A percentile compares a stretch with the other conserved stretches of the same genome.
Evolutionary conservation across 2,113 vertebrate species (phyloP).

Genomic region (Bostrychus sinensis): DNA sequence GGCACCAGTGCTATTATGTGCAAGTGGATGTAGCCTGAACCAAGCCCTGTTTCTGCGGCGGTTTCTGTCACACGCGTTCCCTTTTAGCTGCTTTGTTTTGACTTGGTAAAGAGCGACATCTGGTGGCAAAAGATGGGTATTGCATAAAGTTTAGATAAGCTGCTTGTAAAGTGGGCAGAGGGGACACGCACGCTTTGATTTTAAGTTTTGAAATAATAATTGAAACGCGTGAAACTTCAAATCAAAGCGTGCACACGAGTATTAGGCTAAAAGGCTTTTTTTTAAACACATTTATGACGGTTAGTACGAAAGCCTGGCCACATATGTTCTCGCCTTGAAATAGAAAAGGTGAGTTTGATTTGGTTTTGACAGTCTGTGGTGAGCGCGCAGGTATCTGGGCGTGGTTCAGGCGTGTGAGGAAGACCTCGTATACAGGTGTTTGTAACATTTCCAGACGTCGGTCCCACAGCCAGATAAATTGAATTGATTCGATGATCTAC

Average conservation of each 20-base stretch:
- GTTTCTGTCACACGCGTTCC: slow-evolving; percentile 46
- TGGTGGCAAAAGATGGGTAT: slow-evolving; percentile 25
- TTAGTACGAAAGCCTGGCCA: no score
- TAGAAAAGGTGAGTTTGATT: not conserved
- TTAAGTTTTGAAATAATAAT: not conserved
- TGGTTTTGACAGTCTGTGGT: not conserved
- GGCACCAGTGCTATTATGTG: slow-evolving; percentile 56
- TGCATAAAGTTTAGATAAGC: not conserved
- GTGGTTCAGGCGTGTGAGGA: slow-evolving; percentile 49
- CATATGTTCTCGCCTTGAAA: not conserved
- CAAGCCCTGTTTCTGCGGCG: slow-evolving; percentile 78
- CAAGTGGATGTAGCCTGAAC: slow-evolving; percentile 63
- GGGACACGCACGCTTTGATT: slow-evolving; percentile 24
- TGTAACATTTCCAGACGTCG: not conserved
- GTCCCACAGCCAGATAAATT: not conserved
- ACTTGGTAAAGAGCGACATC: slow-evolving; percentile 59
- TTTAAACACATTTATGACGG: no score
- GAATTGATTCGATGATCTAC: not conserved
- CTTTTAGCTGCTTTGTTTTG: not conserved
- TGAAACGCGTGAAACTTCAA: no score
- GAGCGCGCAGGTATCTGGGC: slow-evolving; percentile 36
- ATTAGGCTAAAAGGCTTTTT: no score
- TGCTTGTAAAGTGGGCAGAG: slow-evolving; percentile 28
- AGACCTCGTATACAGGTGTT: slow-evolving; percentile 27
- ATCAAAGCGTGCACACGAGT: no score